phyloP scores from a whole-genome alignment of 2,797 vertebrate species.

The Echeneis naucrates region DNA sequence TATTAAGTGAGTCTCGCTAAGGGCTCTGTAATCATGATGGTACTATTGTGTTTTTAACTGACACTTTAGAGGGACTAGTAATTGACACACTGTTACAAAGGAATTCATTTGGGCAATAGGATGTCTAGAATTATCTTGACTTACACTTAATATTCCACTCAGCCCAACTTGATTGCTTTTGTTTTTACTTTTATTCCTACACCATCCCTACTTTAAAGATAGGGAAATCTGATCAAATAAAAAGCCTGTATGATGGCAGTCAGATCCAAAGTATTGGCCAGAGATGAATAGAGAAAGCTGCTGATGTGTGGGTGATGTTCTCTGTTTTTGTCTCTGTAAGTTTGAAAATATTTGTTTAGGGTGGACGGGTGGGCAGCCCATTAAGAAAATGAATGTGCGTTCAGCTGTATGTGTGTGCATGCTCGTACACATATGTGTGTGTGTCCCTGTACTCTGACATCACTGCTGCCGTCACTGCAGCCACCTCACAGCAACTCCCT shows the following conservation, averaged over 20 bases:
- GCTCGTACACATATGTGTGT: slow-evolving; percentile 21
- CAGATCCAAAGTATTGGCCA: slow-evolving; percentile 10
- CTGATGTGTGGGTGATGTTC: slow-evolving; percentile 61
- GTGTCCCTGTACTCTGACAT: slow-evolving; percentile 65
- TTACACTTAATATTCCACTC: slow-evolving; percentile 30
- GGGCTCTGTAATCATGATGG: slow-evolving; percentile 16
- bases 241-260: slow-evolving; percentile 8
- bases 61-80: slow-evolving; percentile 16
- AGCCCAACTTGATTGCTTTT: slow-evolving; percentile 19
- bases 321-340: slow-evolving; percentile 55
- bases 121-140: slow-evolving; percentile 24
- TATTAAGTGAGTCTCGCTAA: not conserved
- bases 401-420: slow-evolving; percentile 41
- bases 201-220: not conserved
- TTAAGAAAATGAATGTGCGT: slow-evolving; percentile 69
- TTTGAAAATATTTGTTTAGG: slow-evolving; percentile 65
- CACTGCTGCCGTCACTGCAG: slow-evolving; percentile 81
- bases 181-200: slow-evolving; percentile 20
- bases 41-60: slow-evolving; percentile 3
- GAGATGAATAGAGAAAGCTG: slow-evolving; percentile 23
- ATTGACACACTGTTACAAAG: slow-evolving; percentile 22
- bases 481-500: slow-evolving; percentile 80
- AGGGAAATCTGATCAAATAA: not conserved
- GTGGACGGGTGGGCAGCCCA: slow-evolving; percentile 62
- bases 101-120: slow-evolving; percentile 39